Conservation (phyloP, 2,797 vertebrate species). For the Myripristis jacobus region DNA sequence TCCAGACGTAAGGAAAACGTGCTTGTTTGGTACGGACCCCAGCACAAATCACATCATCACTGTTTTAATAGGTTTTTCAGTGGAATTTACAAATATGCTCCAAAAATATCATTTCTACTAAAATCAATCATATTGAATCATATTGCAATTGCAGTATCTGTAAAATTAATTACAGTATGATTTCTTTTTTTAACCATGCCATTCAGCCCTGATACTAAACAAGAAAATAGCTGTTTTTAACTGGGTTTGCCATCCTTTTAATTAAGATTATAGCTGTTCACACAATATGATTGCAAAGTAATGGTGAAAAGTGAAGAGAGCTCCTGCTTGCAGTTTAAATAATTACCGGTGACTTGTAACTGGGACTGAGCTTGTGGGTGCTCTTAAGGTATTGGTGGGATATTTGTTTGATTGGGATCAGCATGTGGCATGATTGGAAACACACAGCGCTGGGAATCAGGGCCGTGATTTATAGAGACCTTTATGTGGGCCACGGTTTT, state of each 20-base stretch:
- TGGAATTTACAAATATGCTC: no score
- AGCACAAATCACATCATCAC: no score
- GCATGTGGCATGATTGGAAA: slow-evolving; percentile 48
- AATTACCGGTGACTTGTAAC: background rate
- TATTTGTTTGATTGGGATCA: slow-evolving; percentile 69
- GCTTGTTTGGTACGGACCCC: no score
- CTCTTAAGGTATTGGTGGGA: slow-evolving; percentile 35
- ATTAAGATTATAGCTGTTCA: background rate
- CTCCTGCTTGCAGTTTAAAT: background rate
- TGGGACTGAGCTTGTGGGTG: background rate
- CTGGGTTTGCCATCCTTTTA: background rate
- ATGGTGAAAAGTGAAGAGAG: background rate
- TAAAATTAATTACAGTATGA: no score
- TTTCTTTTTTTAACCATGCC: no score
- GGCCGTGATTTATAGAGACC: slow-evolving; percentile 79
- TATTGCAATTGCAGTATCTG: no score
- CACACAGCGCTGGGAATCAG: slow-evolving; percentile 28
- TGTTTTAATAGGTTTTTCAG: no score
- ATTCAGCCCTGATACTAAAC: no score
- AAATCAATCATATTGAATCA: no score
- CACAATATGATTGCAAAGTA: background rate
- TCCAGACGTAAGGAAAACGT: no score
- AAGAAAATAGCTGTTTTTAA: no score
- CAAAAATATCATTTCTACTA: no score
- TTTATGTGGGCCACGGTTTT: slow-evolving; percentile 73